These are phyloP conservation scores for Bettongia penicillata DNA, from an alignment of 2,113 vertebrate genomes.

Conservation along the genomic window DNA sequence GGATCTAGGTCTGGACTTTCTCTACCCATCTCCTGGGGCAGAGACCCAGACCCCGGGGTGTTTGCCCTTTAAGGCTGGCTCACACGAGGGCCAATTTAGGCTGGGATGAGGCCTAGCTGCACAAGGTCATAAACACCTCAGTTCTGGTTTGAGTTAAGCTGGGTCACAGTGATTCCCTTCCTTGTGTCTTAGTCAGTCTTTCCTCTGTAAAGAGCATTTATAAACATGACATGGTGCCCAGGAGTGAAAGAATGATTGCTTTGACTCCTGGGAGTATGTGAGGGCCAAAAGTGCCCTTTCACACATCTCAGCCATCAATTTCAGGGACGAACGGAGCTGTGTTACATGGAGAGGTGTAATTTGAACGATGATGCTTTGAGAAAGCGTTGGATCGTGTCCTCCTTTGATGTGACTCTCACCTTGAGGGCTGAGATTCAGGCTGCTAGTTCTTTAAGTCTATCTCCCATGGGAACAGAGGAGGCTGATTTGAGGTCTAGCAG, in stretches of 20 bases:
- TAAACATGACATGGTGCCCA: not conserved
- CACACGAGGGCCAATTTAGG: not conserved
- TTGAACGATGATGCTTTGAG: not conserved
- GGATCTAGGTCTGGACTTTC: not conserved
- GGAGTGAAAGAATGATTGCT: not conserved
- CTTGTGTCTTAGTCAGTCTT: not conserved
- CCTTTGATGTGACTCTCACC: not conserved
- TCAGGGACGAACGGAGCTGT: not conserved
- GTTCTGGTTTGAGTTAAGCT: not conserved
- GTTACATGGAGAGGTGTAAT: not conserved
- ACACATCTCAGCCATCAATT: not conserved
- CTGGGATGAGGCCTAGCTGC: not conserved
- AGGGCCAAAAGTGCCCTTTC: not conserved
- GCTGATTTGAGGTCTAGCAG: not conserved
- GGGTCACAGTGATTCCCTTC: not conserved
- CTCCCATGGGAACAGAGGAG: not conserved
- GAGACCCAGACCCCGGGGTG: not conserved
- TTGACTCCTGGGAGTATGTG: not conserved
- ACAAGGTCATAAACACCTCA: not conserved
- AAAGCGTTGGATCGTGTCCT: not conserved
- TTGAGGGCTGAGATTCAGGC: not conserved
- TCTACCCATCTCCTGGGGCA: not conserved
- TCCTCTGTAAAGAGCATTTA: not conserved
- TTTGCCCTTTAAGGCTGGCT: not conserved
- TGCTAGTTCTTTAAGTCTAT: not conserved